Evolutionary conservation across 2,113 vertebrate species (phyloP).

Genomic region (Melanerpes formicivorus): DNA sequence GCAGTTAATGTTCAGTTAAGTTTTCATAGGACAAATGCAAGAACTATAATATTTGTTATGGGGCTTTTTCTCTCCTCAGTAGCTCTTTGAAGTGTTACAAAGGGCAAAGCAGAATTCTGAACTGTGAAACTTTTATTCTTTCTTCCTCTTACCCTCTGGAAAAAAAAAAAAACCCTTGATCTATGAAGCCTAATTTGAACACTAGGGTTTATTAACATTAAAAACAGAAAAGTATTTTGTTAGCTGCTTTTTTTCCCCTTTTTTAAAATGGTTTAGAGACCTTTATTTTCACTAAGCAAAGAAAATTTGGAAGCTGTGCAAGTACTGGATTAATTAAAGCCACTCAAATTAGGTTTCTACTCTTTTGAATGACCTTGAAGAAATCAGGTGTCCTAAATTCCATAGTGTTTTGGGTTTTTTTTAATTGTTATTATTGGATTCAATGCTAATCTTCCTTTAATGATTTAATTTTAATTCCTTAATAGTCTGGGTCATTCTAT

Average conservation of each 20-base stretch:
- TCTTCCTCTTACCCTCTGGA: background rate
- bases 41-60: background rate
- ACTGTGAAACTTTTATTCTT: background rate
- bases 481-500: background rate
- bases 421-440: background rate
- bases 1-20: background rate
- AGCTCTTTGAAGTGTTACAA: background rate
- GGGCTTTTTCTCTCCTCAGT: background rate
- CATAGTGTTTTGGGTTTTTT: background rate
- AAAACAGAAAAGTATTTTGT: background rate
- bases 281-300: conserved; percentile 17
- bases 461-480: background rate
- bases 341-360: conserved; percentile 35
- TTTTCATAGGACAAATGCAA: background rate
- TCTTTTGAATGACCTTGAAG: conserved; percentile 38
- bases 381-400: conserved; percentile 28
- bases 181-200: background rate
- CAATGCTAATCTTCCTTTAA: background rate
- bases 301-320: background rate
- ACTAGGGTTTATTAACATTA: background rate
- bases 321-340: conserved; percentile 48
- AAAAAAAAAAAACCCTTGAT: background rate
- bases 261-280: background rate
- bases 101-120: background rate
- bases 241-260: background rate